These are phyloP conservation scores for Eupithecia tripunctaria DNA, from an alignment of 2,888 invertebrate species.

Conservation along the genomic window DNA sequence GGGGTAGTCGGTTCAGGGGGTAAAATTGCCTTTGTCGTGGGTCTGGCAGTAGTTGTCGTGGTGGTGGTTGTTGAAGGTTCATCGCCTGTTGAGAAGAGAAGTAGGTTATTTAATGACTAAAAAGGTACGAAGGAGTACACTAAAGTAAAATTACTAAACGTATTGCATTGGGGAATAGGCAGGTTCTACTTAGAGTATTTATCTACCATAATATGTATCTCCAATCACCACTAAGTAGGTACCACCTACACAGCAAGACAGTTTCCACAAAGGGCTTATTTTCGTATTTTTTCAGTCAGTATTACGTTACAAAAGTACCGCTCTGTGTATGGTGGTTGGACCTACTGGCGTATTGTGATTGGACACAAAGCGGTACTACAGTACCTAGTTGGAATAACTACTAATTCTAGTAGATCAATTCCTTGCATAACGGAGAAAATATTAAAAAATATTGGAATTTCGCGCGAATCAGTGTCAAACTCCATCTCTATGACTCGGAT, in stretches of 20 bases:
- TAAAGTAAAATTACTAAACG: no score
- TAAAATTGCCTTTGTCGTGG: conserved; percentile 42
- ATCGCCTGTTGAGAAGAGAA: conserved; percentile 64
- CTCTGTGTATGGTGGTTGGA: background rate
- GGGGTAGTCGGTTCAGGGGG: conserved; percentile 48
- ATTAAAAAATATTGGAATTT: no score
- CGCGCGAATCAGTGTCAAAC: no score
- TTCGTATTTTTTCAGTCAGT: background rate
- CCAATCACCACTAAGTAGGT: background rate
- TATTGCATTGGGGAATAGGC: background rate
- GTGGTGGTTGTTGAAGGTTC: conserved; percentile 69
- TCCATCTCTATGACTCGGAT: no score
- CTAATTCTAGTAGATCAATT: no score
- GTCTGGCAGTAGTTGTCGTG: conserved; percentile 45
- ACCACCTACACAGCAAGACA: background rate
- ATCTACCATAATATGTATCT: background rate
- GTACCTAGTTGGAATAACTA: no score
- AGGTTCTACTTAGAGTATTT: background rate
- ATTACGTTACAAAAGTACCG: background rate
- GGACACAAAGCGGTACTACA: no score
- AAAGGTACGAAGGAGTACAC: background rate
- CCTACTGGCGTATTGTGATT: conserved; percentile 64
- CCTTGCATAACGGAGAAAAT: no score
- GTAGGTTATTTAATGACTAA: background rate
- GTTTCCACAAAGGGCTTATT: background rate